Evolutionary conservation across 2,113 vertebrate species (phyloP).

Genomic region (Lynx canadensis): DNA sequence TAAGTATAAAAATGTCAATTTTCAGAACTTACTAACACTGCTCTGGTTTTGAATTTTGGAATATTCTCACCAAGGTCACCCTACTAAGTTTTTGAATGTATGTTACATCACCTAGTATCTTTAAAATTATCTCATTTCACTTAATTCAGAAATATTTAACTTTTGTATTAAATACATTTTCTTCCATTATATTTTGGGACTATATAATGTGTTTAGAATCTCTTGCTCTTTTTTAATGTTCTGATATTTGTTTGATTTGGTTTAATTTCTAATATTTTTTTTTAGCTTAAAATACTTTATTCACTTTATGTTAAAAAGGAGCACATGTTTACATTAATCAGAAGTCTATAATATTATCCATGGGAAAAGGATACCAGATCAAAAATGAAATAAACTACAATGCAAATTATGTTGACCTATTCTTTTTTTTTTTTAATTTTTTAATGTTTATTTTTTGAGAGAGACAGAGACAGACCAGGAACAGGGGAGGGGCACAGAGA

Average conservation of each 20-base stretch:
- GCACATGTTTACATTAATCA: not conserved
- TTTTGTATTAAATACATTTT: not conserved
- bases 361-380: not conserved
- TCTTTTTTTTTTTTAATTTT: not conserved
- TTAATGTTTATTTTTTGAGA: too few relatives aligned
- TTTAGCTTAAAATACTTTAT: not conserved
- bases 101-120: not conserved
- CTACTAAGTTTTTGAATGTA: not conserved
- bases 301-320: not conserved
- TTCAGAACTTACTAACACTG: not conserved
- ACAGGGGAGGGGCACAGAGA: too few relatives aligned
- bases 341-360: not conserved
- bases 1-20: not conserved
- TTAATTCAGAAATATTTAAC: not conserved
- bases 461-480: too few relatives aligned
- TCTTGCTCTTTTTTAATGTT: not conserved
- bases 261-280: not conserved
- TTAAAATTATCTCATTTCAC: not conserved
- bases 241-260: not conserved
- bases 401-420: not conserved
- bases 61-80: not conserved
- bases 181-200: not conserved
- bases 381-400: not conserved
- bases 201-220: not conserved
- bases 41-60: not conserved